Evolutionary conservation across 2,888 invertebrate species (phyloP).

Genomic region (Mythimna lalbum): DNA sequence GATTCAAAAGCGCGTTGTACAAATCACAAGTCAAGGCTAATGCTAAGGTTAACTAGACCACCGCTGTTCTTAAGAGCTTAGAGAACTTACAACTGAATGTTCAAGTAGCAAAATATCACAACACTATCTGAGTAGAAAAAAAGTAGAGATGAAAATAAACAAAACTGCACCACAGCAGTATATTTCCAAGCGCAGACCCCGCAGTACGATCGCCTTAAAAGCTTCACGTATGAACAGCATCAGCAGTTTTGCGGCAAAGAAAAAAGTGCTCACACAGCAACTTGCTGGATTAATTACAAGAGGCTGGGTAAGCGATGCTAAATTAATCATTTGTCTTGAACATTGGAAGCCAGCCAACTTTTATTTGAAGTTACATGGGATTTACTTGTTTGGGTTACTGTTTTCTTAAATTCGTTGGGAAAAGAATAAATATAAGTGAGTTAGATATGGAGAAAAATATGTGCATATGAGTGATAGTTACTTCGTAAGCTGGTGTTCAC

Average conservation of each 20-base stretch:
- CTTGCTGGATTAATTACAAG: slow-evolving; percentile 58
- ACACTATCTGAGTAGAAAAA: neutral
- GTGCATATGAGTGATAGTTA: neutral
- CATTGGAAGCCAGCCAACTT: slow-evolving; percentile 53
- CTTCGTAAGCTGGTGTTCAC: neutral
- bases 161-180: neutral
- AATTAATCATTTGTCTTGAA: slow-evolving; percentile 54
- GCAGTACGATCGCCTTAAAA: neutral
- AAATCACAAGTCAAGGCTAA: too few species aligned
- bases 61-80: too few species aligned
- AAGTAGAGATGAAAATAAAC: neutral
- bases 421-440: neutral
- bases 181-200: neutral
- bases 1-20: too few species aligned
- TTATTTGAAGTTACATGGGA: slow-evolving; percentile 14
- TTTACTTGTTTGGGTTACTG: neutral
- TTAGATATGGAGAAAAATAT: neutral
- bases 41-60: too few species aligned
- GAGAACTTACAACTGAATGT: too few species aligned
- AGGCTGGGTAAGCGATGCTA: slow-evolving; percentile 34
- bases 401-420: slow-evolving; percentile 9
- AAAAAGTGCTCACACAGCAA: slow-evolving; percentile 28
- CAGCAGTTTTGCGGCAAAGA: slow-evolving; percentile 38
- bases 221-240: slow-evolving; percentile 14
- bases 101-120: neutral